These are phyloP conservation scores for Phaethornis superciliosus DNA, from an alignment of 2,113 vertebrate species.

Conservation along the genomic window DNA sequence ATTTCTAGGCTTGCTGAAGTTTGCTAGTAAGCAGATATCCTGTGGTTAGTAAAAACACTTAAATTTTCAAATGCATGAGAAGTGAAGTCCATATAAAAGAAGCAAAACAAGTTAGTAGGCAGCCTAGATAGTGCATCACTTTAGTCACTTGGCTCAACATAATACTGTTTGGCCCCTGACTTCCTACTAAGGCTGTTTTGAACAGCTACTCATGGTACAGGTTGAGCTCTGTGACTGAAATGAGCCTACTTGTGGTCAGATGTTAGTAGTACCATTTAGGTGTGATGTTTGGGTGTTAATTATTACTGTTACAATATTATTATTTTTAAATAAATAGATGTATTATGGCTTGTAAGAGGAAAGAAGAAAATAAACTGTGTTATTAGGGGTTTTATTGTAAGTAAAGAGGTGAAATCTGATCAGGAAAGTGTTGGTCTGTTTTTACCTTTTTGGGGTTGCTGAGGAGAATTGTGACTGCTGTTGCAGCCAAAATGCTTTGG, in stretches of 20 bases:
- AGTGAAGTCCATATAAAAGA: not conserved
- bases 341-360: not conserved
- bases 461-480: not conserved
- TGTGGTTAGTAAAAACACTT: not conserved
- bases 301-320: not conserved
- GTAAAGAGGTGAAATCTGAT: not conserved
- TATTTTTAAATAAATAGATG: rapidly evolving
- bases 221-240: not conserved
- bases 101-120: not conserved
- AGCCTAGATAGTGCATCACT: not conserved
- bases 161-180: not conserved
- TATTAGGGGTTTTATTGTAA: not conserved
- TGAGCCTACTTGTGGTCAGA: not conserved
- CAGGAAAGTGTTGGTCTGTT: not conserved
- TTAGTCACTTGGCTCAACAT: not conserved
- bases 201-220: not conserved
- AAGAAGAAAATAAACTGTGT: not conserved
- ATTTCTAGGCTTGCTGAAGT: not conserved
- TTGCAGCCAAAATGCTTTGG: not conserved
- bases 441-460: not conserved
- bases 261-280: not conserved
- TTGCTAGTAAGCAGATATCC: not conserved
- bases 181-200: not conserved
- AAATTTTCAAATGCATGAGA: not conserved
- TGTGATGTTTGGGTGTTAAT: not conserved